Evolutionary conservation across 1,140 invertebrate species (phyloP).

Genomic region (Delia radicum): DNA sequence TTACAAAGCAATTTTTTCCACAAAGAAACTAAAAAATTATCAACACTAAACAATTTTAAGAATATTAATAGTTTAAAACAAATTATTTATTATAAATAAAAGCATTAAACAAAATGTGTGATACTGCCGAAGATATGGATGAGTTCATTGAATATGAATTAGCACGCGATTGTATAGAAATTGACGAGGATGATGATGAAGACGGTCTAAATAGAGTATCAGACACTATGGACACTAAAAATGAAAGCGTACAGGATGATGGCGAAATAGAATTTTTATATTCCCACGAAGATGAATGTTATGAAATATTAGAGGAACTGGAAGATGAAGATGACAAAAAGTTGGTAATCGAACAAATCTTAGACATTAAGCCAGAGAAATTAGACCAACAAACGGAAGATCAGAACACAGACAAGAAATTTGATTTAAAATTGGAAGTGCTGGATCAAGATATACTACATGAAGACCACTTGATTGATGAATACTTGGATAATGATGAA

Average conservation of each 20-base stretch:
- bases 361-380: not conserved
- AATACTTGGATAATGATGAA: not conserved
- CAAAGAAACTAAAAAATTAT: too few relatives aligned
- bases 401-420: not conserved
- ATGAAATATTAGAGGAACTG: conserved; percentile 25
- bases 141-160: conserved; percentile 39
- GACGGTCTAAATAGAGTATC: too few relatives aligned
- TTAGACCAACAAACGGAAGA: not conserved
- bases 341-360: not conserved
- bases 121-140: conserved; percentile 23
- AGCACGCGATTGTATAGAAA: conserved; percentile 30
- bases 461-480: not conserved
- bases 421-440: not conserved
- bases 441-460: not conserved
- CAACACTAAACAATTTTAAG: not conserved
- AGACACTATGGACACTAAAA: too few relatives aligned
- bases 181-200: conserved; percentile 31
- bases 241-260: conserved; percentile 29
- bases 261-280: conserved; percentile 26
- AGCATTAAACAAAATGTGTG: conserved; percentile 12
- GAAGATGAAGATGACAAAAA: not conserved
- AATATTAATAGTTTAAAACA: not conserved
- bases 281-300: conserved; percentile 22
- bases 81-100: not conserved
- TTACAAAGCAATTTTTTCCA: not conserved